Evolutionary conservation across 2,888 invertebrate species (phyloP), one percentile per base, ranked within the genome.

Genomic region (Orthosia incerta): DNA sequence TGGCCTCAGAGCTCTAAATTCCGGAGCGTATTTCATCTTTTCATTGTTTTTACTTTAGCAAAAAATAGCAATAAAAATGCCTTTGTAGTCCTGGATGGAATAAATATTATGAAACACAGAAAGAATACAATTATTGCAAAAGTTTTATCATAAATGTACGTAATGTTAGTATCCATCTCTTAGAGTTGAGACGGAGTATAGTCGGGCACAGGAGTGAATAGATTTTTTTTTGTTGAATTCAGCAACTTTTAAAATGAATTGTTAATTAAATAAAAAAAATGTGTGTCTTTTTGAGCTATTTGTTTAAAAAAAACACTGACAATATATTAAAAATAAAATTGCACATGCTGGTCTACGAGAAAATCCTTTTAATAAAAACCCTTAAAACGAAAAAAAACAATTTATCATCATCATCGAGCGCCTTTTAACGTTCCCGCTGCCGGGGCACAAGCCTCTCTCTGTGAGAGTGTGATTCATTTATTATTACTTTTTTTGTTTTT

Each of bases 51-150:
- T n/a, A 59, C 46, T 80, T 63, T 53, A 63, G 13, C 51, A 59
- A 65, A 76, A 80, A 80, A 60, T 64, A 46, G 59, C 65, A 75
- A 75, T 74, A 63, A 51, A 80, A 77, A 60, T 81, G 61, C 65
- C 26, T 79, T 55, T 53, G 53, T 56, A 63, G 23, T 59, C 65
- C 62, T 39, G 51, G 53, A 83, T 20, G 51, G 53, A 79, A 83
- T 71, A 64, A 64, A 67, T 71, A 79, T 59, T 81, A 65, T 62
- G 65, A 62, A 72, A 63, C 48, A 79, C 56, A 72, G 68, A 79
- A 80, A 79, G 83, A 83, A 64, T 59, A 80, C 83, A 83, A 83
- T 79, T 79, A 80, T 80, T 83, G 31, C 83, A 56, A 80, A 80
- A 80, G 80, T 80, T 80, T 79, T 79, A 73, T 79, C 73, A 80